Base-by-base conservation (phyloP, 2,797 vertebrate genomes). In the Pachyuromys duprasi region DNA sequence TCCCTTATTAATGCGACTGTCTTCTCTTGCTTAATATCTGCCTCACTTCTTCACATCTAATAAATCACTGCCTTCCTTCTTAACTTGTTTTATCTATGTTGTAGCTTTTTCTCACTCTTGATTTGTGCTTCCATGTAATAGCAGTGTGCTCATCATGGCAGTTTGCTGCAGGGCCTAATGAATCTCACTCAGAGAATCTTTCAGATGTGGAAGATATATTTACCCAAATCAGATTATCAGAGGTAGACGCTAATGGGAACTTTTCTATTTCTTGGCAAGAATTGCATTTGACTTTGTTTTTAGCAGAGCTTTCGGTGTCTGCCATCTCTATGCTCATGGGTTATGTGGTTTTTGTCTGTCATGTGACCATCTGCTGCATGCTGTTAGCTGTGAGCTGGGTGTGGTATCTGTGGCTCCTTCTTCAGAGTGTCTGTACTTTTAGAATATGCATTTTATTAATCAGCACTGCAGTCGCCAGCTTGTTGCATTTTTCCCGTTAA, bases 401-500 rank as follows among this genome's bases (percentile, higher is more conserved):
- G 8, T 18, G 86, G 80, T 74, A 88, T 94, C 22, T 89, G 4
- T 92, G 74, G 57, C 20, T 78, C 3, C 22, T 8, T 84, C 20
- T 87, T 36, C 7, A 22, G 55, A 78, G 42, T 53, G 2, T 2
- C 4, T 82, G 69, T 86, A 53, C 49, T 88, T 79, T 87, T 62
- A 69, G 70, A 89, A 72, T 80, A 63, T 62, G 65, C 6, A 92
- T 91, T 90, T 78, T 60, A 42, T 78, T 45, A 53, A 75, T 87
- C 22, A 60, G 15, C 78, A 95, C 90, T 72, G n/a, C 60, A 72
- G 79, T 63, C 5, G 57, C 33, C 7, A 91, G 22, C 78, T 70
- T 84, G n/a, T 69, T 93, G 70, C 2, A 31, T 63, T 94, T 94
- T 95, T 70, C 86, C 67, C 39, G 45, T 75, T 95, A 69, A 95